phyloP scores from a whole-genome alignment of 2,888 invertebrate species.

The Syrphus vitripennis region DNA sequence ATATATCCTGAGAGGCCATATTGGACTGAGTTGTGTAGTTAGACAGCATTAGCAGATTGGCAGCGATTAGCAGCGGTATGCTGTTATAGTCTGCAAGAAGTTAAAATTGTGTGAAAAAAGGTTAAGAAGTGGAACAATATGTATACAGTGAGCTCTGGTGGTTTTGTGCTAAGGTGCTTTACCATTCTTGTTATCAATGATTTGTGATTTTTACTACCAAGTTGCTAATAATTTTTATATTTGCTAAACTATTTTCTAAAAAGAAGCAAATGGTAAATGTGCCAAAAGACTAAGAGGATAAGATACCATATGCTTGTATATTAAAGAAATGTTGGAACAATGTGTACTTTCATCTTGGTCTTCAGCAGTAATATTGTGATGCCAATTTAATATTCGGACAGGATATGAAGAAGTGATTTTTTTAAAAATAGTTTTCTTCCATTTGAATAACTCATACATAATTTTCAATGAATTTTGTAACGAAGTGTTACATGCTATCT shows the following conservation, averaged over 20 bases:
- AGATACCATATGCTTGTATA: too few relatives aligned
- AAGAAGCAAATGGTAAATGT: neutral
- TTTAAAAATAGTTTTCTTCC: too few relatives aligned
- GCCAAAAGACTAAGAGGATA: neutral
- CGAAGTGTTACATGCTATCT: too few relatives aligned
- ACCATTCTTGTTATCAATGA: conserved; percentile 69
- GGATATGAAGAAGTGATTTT: too few relatives aligned
- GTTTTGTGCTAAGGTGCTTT: neutral
- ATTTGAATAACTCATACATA: too few relatives aligned
- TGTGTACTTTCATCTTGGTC: neutral
- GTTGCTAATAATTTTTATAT: conserved; percentile 66
- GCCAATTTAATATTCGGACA: too few relatives aligned
- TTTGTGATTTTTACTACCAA: conserved; percentile 71
- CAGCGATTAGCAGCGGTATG: conserved; percentile 54
- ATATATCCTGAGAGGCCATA: conserved; percentile 60
- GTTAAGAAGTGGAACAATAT: conserved; percentile 50
- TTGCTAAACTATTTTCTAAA: neutral
- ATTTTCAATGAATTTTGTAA: too few relatives aligned
- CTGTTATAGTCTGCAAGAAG: conserved; percentile 10
- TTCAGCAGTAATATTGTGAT: too few relatives aligned
- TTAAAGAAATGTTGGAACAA: neutral
- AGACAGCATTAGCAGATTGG: conserved; percentile 68
- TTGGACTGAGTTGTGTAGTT: conserved; percentile 39
- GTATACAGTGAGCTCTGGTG: neutral
- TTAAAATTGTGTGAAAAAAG: conserved; percentile 46